Evolutionary conservation across 2,113 vertebrate species (phyloP).

Genomic region (Daphoenositta chrysoptera): DNA sequence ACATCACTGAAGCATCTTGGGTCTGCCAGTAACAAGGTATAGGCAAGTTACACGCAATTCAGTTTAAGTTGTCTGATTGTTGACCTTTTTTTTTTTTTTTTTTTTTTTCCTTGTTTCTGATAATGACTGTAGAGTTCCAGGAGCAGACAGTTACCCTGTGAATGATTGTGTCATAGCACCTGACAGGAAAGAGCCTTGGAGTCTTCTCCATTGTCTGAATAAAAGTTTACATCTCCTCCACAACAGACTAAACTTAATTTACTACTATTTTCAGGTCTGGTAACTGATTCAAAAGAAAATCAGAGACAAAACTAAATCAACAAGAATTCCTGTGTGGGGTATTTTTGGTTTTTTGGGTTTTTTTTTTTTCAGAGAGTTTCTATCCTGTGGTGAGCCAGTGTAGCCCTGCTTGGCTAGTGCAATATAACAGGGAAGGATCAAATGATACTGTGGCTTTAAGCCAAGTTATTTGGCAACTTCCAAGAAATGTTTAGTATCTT

Average conservation of each 20-base stretch:
- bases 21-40: background rate
- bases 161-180: background rate
- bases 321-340: background rate
- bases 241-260: background rate
- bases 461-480: background rate
- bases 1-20: background rate
- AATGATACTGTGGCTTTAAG: background rate
- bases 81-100: background rate
- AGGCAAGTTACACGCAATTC: background rate
- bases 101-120: background rate
- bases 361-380: background rate
- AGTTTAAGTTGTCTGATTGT: background rate
- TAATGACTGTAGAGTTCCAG: background rate
- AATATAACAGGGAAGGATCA: background rate
- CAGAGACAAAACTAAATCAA: background rate
- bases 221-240: background rate
- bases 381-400: background rate
- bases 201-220: background rate
- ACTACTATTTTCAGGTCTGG: background rate
- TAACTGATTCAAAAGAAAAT: background rate
- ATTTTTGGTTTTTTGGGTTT: rapidly evolving
- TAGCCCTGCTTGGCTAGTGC: background rate
- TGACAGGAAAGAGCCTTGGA: background rate
- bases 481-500: background rate
- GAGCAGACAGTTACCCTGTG: background rate